phyloP scores from a whole-genome alignment of 2,797 vertebrate species.

The Stomatorhinus walkeri region DNA sequence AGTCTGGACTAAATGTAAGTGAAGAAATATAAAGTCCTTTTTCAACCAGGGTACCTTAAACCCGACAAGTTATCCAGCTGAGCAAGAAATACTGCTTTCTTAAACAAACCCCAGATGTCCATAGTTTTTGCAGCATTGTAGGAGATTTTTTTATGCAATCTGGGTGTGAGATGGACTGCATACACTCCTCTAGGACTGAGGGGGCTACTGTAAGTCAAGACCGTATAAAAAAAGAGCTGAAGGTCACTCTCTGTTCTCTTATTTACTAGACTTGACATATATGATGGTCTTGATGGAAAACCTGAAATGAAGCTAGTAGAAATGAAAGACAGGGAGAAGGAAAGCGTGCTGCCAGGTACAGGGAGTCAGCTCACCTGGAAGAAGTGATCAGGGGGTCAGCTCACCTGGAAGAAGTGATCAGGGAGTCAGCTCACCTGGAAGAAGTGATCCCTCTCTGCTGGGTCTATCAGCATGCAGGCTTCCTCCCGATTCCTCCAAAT shows the following conservation, averaged over 20 bases:
- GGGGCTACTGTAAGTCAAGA: slow-evolving; percentile 22
- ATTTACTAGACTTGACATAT: background rate
- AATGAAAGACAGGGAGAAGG: background rate
- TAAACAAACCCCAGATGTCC: background rate
- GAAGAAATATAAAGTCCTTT: background rate
- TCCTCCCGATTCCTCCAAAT: slow-evolving; percentile 42
- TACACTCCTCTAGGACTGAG: slow-evolving; percentile 25
- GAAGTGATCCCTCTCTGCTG: slow-evolving; percentile 28
- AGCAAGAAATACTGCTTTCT: background rate
- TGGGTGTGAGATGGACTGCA: slow-evolving; percentile 31
- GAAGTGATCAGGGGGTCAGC: too few species aligned
- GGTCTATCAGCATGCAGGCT: slow-evolving; percentile 40
- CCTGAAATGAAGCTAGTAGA: background rate
- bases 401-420: too few species aligned
- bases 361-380: background rate
- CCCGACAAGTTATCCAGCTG: background rate
- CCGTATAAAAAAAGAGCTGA: slow-evolving; percentile 17
- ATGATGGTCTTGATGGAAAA: background rate
- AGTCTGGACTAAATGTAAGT: background rate
- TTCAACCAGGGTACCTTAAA: background rate
- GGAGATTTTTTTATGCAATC: background rate
- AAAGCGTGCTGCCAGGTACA: background rate
- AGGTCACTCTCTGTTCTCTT: background rate
- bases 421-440: slow-evolving; percentile 10
- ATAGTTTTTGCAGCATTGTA: slow-evolving; percentile 13